Evolutionary conservation across 2,797 vertebrate genomes (phyloP), one percentile per base, ranked within the genome.

Genomic region (Myotis daubentonii): DNA sequence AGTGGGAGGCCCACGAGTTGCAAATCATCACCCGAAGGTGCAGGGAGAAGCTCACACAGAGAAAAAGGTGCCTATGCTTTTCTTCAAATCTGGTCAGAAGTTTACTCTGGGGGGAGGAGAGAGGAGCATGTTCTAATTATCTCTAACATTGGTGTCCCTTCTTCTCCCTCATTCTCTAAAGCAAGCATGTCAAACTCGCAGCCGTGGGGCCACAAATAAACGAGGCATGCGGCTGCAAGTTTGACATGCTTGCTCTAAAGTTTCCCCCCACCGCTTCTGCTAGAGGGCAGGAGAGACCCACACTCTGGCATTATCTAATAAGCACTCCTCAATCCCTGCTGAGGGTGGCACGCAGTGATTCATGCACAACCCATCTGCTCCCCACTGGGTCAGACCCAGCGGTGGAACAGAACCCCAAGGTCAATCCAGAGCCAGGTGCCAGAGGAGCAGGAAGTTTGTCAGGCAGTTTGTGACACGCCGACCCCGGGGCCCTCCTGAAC

Each of bases 11-110:
- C 74, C 51, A 4, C 0, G 49, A 83, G 36, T 19, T 9, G 25
- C 15, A 72, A 8, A 74, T 16, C 55, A 20, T 62, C 8, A 0
- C 60, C 36, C 0, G 0, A 38, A 33, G 38, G n/a, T 3, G 0
- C 7, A 38, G 38, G 25, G 20, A 57, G 68, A 15, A 22, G 71
- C 72, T 94, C 53, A 15, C 25, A 25, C 36, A 10, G 23, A 75
- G 6, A 78, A 25, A 38, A 85, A 66, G 70, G 10, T 17, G 5
- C 72, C 28, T 0, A 15, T 9, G 49, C 49, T 71, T 87, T 51
- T 60, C 78, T 47, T 57, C 53, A 36, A 76, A 68, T 55, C 49
- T 49, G 25, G 12, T 25, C 53, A 78, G 68, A 83, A 25, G 71
- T 5, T 76, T 57, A 41, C 38, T 65, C 36, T 12, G 53, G 23